Base-by-base conservation (phyloP, 2,797 vertebrate genomes). In the Eulemur coronatus region DNA sequence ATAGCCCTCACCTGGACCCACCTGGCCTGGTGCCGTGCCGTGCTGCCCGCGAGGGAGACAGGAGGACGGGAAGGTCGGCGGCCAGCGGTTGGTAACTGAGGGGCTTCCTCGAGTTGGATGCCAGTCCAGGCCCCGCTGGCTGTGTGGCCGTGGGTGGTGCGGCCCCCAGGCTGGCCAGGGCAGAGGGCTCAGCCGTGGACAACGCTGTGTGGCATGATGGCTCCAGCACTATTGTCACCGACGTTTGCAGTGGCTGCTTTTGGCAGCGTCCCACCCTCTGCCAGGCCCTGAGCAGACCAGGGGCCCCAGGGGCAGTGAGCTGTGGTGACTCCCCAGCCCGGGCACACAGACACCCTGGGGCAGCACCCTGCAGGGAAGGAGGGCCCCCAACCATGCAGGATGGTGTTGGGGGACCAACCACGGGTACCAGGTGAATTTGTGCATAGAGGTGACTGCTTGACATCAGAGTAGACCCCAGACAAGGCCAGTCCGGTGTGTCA, bases 21-120 rank as follows among this genome's bases (percentile, higher is more conserved):
- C 84, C 86, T 69, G 89, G 81, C 91, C 94, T 85, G 90, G 79
- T 82, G 15, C 65, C 50, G 73, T 22, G 38, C 73, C 65, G 24
- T 78, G 65, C 85, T 65, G 7, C 41, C 67, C 63, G 52, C 1
- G 0, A 75, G 67, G 38, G 15, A 89, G 63, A 22, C 61, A 35
- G 35, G 67, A 41, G 30, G 81, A 87, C 78, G 59, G 61, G 20
- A 69, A 70, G 30, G 46, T n/a, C 35, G 13, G 81, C n/a, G 14
- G 35, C 11, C 22, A 28, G 33, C 50, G 52, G 20, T 8, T n/a
- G 46, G n/a, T 30, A 80, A 38, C 8, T 7, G 4, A 87, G 73
- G 24, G 35, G 38, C 52, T 48, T 43, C 84, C 14, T n/a, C 1
- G 3, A 46, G 14, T 38, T 4, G 4, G 80, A 35, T 22, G 30